Evolutionary conservation across 2,113 vertebrate genomes (phyloP), one percentile per base, ranked within the genome.

Genomic region (Festucalex cinctus): DNA sequence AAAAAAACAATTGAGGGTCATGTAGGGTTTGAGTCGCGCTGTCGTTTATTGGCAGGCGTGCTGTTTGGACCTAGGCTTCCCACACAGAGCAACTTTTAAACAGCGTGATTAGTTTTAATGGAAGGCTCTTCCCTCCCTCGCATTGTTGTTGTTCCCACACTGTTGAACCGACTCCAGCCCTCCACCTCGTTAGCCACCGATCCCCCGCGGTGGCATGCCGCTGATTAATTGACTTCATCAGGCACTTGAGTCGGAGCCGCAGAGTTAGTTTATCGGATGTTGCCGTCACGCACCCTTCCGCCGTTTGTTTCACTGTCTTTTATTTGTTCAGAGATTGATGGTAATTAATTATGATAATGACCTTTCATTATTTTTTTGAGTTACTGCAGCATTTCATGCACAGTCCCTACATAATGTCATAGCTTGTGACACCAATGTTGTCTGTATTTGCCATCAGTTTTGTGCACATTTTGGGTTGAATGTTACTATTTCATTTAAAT

Each of bases 71-170:
- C 72, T 19, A 6, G 56, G 63, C 68, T 41, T 60, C 86, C 83
- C 81, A 81, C 83, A 1, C 66, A 12, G 49, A 17, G 49, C 53
- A 60, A 78, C 77, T 76, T 75, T 36, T 26, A 68, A 71, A 71
- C 57, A 32, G 35, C 73, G 66, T 74, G 67, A 65, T 83, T 77
- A 58, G 73, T 57, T 85, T 82, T 80, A 85, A 87, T 82, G 82
- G 80, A 83, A 64, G 72, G 43, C 76, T 71, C 46, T 66, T 74
- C 60, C 14, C 60, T 62, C 60, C 68, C 56, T 73, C 59, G 5
- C 59, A 12, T 41, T 57, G 1, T 63, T 76, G 70, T 65, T 74
- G 71, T 79, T 86, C 82, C 78, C 78, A 81, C 76, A 73, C 19
- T 39, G 16, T 53, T 62, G 60, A 62, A 39, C 39, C 1, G 22